phyloP scores from a whole-genome alignment of 2,113 vertebrate species.

The Grantiella picta region DNA sequence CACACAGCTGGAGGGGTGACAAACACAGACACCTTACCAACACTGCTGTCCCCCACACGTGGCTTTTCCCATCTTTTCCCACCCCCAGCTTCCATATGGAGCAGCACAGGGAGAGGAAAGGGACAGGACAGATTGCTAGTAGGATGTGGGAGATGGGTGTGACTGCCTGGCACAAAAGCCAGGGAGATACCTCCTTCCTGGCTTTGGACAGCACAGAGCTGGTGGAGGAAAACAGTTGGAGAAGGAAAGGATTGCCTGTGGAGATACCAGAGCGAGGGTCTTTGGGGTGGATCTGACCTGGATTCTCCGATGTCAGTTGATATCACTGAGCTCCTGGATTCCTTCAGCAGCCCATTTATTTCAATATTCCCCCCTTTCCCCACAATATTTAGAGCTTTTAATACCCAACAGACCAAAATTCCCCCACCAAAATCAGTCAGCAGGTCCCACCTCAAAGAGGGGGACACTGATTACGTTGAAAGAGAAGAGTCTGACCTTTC shows the following conservation, averaged over 20 bases:
- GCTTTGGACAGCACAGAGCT: background rate
- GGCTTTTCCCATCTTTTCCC: background rate
- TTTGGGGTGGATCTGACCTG: background rate
- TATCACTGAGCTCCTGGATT: background rate
- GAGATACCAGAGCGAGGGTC: background rate
- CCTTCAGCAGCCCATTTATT: background rate
- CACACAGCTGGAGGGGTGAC: background rate
- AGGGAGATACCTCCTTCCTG: background rate
- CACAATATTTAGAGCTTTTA: background rate
- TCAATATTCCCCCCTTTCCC: background rate
- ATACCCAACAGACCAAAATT: background rate
- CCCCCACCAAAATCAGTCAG: background rate
- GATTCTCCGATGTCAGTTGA: background rate
- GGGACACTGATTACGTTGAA: background rate
- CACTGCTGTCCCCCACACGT: accelerated
- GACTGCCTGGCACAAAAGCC: too few relatives aligned
- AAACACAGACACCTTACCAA: background rate
- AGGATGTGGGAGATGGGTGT: too few relatives aligned
- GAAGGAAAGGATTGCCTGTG: background rate
- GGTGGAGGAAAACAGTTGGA: background rate
- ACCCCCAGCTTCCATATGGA: too few relatives aligned
- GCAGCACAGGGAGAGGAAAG: too few relatives aligned
- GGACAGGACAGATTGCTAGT: too few relatives aligned
- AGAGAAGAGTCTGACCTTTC: background rate
- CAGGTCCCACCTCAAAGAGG: background rate